Evolutionary conservation across 1,140 invertebrate species (phyloP).

Genomic region (Aplysia californica): DNA sequence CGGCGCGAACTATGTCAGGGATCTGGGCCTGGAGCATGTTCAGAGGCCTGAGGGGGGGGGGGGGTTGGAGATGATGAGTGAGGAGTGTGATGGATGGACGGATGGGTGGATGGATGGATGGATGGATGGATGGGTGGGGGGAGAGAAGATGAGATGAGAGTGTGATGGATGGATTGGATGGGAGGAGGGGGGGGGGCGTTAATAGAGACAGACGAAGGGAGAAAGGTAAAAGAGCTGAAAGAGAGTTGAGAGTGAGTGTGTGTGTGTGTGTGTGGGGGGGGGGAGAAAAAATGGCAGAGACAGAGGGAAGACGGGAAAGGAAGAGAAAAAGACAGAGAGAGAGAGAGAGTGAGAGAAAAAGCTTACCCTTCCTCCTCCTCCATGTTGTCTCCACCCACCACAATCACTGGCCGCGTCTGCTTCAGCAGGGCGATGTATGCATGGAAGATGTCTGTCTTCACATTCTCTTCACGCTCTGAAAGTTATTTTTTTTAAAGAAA

Average conservation of each 20-base stretch:
- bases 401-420: constrained; percentile 83
- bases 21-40: constrained; percentile 71
- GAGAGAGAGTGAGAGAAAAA: constrained; percentile 12
- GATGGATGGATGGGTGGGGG: too few relatives aligned
- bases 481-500: background rate
- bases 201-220: too few relatives aligned
- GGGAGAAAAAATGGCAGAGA: too few relatives aligned
- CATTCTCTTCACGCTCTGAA: constrained; percentile 96
- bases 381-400: constrained; percentile 77
- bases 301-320: background rate
- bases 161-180: too few relatives aligned
- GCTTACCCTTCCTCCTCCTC: constrained; percentile 78
- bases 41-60: constrained; percentile 52
- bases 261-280: too few relatives aligned
- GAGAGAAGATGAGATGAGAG: too few relatives aligned
- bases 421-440: constrained; percentile 93
- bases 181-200: too few relatives aligned
- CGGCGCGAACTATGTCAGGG: constrained; percentile 83
- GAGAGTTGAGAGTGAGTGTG: too few relatives aligned
- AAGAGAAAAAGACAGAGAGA: too few relatives aligned
- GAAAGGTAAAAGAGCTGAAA: too few relatives aligned
- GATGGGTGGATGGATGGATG: too few relatives aligned
- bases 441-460: constrained; percentile 97
- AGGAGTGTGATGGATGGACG: background rate
- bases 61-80: background rate